phyloP scores from a whole-genome alignment of 2,113 vertebrate species.

The Elephantulus edwardii region DNA sequence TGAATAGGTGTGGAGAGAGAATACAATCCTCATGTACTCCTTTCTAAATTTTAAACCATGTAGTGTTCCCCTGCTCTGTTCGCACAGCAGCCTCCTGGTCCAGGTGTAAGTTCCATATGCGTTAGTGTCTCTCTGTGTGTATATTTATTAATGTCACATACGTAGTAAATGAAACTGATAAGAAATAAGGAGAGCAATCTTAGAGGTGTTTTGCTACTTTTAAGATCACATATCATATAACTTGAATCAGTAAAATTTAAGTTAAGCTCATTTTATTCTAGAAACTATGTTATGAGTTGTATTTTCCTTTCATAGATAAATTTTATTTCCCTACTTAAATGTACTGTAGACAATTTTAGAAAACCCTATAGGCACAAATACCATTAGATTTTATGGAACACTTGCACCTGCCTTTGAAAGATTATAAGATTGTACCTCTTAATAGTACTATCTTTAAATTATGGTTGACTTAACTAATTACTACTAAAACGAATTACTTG shows the following conservation, averaged over 20 bases:
- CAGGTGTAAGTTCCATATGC: too few species aligned
- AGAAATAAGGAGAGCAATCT: background rate
- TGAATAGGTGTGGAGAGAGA: too few species aligned
- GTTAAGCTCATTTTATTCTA: conserved; percentile 5
- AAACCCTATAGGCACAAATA: background rate
- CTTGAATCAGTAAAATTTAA: background rate
- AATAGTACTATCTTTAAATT: background rate
- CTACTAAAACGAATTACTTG: conserved; percentile 1
- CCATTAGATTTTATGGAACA: background rate
- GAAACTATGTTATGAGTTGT: background rate
- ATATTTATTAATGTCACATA: background rate
- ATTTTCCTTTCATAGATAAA: background rate
- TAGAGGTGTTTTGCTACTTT: background rate
- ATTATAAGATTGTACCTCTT: background rate
- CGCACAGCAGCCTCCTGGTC: too few species aligned
- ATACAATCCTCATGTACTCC: too few species aligned
- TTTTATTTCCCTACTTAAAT: background rate
- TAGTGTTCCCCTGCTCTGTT: too few species aligned
- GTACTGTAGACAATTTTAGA: background rate
- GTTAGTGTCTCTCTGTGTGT: too few species aligned
- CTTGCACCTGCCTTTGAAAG: background rate
- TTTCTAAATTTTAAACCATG: too few species aligned
- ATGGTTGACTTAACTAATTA: background rate
- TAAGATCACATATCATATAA: background rate
- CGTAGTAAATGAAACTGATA: background rate